phyloP scores from a whole-genome alignment of 2,113 vertebrate species.

The Rissa tridactyla region DNA sequence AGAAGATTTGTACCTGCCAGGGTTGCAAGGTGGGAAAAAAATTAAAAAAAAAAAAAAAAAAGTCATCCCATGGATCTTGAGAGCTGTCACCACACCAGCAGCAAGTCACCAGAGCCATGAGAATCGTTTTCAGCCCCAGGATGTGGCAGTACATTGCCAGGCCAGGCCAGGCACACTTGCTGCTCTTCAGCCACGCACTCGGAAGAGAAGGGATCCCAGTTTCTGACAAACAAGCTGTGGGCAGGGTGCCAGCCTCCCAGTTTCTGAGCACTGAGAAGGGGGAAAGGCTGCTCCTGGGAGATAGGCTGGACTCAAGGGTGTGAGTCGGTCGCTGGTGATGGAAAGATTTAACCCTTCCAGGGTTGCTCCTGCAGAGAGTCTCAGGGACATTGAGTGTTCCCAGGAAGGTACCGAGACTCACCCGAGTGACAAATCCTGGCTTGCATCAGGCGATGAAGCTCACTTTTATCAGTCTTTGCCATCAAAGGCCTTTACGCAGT shows the following conservation, averaged over 20 bases:
- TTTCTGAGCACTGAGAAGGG: background rate
- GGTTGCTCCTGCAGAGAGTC: background rate
- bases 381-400: fast-evolving
- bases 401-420: background rate
- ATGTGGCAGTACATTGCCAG: background rate
- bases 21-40: background rate
- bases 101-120: background rate
- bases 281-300: slow-evolving; percentile 6
- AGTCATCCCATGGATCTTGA: background rate
- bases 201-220: background rate
- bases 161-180: background rate
- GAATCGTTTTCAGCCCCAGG: background rate
- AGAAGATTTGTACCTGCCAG: slow-evolving; percentile 17
- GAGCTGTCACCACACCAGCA: background rate
- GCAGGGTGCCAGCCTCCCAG: background rate
- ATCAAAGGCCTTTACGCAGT: background rate
- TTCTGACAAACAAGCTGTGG: slow-evolving; percentile 30
- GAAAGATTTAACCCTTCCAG: background rate
- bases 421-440: background rate
- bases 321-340: background rate
- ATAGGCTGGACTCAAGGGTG: background rate
- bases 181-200: background rate
- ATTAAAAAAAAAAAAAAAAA: background rate
- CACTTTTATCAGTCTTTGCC: background rate
- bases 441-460: background rate